These are phyloP conservation scores for Mormoops blainvillei DNA, from an alignment of 2,113 vertebrate species.

Conservation along the genomic window DNA sequence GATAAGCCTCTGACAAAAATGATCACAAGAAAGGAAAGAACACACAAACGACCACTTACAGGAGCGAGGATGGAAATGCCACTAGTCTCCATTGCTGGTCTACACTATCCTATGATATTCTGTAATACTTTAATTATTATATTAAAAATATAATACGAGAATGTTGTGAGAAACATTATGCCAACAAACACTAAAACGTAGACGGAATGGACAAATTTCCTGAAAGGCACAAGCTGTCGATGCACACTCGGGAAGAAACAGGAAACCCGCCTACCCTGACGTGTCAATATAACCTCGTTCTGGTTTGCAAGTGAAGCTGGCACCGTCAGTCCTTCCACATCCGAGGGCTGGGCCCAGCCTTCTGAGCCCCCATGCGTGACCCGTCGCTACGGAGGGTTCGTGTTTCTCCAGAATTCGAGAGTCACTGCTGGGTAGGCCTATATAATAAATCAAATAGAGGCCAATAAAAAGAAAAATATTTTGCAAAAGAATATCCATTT, in stretches of 20 bases:
- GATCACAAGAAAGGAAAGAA: not conserved
- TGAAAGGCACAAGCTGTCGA: not conserved
- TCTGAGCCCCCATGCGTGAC: not conserved
- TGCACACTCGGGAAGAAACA: not conserved
- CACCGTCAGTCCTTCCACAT: not conserved
- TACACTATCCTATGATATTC: not conserved
- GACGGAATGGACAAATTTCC: not conserved
- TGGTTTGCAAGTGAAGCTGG: not conserved
- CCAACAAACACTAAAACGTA: not conserved
- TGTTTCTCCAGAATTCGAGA: not conserved
- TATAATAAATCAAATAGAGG: not conserved
- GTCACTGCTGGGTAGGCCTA: not conserved
- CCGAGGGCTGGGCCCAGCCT: not conserved
- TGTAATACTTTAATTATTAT: not conserved
- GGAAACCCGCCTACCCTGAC: not conserved
- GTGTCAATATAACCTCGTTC: not conserved
- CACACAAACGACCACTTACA: not conserved
- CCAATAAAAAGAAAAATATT: not conserved
- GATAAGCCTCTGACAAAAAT: not conserved
- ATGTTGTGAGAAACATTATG: not conserved
- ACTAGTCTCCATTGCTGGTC: not conserved
- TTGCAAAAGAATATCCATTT: not conserved
- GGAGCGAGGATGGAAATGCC: fast-evolving
- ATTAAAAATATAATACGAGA: not conserved
- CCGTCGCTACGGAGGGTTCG: not conserved